Base-by-base conservation (phyloP, 2,113 vertebrate genomes). In the Lichenostomus cassidix region DNA sequence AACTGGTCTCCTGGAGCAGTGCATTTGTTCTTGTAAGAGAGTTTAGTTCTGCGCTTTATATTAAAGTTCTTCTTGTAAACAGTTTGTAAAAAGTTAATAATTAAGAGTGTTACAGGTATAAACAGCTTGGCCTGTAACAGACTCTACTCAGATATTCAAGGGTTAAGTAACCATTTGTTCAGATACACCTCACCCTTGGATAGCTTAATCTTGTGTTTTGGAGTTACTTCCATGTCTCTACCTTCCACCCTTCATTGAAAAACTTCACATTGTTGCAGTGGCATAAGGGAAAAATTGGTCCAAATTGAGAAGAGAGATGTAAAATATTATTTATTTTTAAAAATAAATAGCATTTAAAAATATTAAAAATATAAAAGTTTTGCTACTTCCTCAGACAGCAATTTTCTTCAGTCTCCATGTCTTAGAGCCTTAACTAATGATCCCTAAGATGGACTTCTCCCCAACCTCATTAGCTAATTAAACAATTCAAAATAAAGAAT, bases 401-500 rank as follows among this genome's bases (percentile, higher is more conserved):
- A 96, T 96, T 95, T 78, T 89, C 74, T 85, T 82, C 58, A 76
- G 17, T 89, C 73, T 94, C 56, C 73, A 16, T 63, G 59, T 95
- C 96, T 94, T 95, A 87, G 92, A 96, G 93, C 69, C 90, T 95
- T 97, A 96, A 95, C 81, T 94, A 97, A 95, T 79, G 65, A 94
- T 92, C 92, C 94, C 77, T 91, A 95, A 67, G 92, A 94, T 95
- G 78, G 92, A 91, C 90, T 90, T 94, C 91, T 97, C 93, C 94
- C 87, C 79, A 88, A 18, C 76, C 88, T 96, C 88, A 92, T 96
- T 95, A 94, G 94, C 91, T 91, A 96, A 98, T 96, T 96, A 97
- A 96, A 95, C 94, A 96, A 73, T 93, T 97, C 79, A 71, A 97
- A 94, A 94, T 59, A 91, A 96, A 97, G 81, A 91, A 65, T 94